Evolutionary conservation across 2,888 invertebrate genomes (phyloP).

Genomic region (Megalurothrips usitatus): DNA sequence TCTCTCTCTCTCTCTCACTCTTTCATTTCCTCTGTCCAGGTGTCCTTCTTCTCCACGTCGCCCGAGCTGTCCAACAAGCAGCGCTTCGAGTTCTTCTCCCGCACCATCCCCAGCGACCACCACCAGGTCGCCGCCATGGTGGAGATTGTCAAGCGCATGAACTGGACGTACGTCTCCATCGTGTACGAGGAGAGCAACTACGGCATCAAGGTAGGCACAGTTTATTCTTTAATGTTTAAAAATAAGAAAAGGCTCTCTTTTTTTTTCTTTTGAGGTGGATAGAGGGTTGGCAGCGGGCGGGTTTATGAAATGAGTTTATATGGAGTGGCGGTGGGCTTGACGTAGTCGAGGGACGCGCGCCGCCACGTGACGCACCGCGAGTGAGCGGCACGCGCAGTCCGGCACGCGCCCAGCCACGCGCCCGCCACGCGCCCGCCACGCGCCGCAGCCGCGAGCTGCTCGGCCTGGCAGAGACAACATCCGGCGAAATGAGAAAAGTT

Average conservation of each 20-base stretch:
- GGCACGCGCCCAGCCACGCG: background rate
- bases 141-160: conserved; percentile 77
- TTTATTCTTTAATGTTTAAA: too few species aligned
- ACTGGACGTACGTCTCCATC: conserved; percentile 92
- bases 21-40: conserved; percentile 53
- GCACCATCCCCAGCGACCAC: conserved; percentile 92
- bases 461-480: background rate
- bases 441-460: background rate
- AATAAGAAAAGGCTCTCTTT: too few species aligned
- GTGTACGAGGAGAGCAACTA: conserved; percentile 96
- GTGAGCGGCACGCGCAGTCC: too few species aligned
- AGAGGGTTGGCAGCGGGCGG: too few species aligned
- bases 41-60: conserved; percentile 92
- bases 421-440: background rate
- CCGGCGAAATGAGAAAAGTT: conserved; percentile 17
- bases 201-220: conserved; percentile 73
- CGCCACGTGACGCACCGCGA: too few species aligned
- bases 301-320: too few species aligned
- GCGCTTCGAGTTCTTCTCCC: conserved; percentile 88
- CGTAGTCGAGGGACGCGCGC: too few species aligned
- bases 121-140: conserved; percentile 95
- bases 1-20: background rate
- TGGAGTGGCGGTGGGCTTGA: too few species aligned
- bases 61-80: conserved; percentile 92
- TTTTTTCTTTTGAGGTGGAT: too few species aligned